These are phyloP conservation scores for Archips xylosteana DNA, from an alignment of 2,888 invertebrate genomes.

Conservation along the genomic window DNA sequence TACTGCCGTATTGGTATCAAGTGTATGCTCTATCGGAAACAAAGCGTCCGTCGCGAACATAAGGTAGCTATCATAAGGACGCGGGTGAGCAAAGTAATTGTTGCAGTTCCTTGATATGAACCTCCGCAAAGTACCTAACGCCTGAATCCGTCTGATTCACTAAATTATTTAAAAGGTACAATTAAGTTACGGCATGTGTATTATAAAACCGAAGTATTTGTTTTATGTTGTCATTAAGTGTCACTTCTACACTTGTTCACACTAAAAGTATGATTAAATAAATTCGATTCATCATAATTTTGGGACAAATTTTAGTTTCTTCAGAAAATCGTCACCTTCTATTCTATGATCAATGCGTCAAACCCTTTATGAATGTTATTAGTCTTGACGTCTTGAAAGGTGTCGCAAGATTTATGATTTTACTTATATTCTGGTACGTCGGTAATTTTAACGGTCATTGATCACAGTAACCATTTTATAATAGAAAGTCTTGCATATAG, in stretches of 20 bases:
- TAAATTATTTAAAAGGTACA: too few species aligned
- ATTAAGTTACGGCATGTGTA: too few species aligned
- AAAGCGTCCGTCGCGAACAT: too few species aligned
- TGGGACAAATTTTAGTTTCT: not conserved
- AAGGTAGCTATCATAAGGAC: too few species aligned
- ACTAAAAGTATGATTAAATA: not conserved
- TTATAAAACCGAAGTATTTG: too few species aligned
- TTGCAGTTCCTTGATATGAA: too few species aligned
- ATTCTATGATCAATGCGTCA: constrained; percentile 10
- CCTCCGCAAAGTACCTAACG: too few species aligned
- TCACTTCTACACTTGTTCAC: not conserved
- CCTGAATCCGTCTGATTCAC: too few species aligned
- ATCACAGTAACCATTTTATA: not conserved
- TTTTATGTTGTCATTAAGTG: not conserved
- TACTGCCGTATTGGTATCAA: too few species aligned
- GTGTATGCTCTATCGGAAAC: too few species aligned
- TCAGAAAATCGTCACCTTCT: not conserved
- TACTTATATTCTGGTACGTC: not conserved
- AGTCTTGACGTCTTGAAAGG: constrained; percentile 1
- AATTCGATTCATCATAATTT: not conserved
- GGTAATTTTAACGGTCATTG: not conserved
- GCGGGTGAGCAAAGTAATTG: too few species aligned
- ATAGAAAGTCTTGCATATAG: not conserved
- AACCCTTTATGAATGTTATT: constrained; percentile 1
- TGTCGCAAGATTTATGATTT: constrained; percentile 7